Evolutionary conservation across 1,140 invertebrate species (phyloP).

Genomic region (Drosophila ercepeae): DNA sequence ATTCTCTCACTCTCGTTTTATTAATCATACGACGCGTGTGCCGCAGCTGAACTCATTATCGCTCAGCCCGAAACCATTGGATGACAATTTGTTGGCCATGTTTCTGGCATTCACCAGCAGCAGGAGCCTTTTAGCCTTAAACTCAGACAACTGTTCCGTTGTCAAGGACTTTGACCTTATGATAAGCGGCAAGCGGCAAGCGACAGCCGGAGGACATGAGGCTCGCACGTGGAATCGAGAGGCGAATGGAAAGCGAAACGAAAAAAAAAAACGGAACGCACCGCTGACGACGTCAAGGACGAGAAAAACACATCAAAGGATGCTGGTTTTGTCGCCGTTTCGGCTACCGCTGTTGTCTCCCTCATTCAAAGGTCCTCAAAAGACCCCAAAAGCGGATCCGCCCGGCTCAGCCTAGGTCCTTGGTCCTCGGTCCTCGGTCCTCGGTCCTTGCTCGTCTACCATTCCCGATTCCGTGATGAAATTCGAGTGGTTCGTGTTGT

Average conservation of each 20-base stretch:
- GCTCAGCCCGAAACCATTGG: not conserved
- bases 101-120: constrained; percentile 12
- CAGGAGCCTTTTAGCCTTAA: constrained; percentile 2
- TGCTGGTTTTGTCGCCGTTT: constrained; percentile 1
- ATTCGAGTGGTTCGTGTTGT: constrained; percentile 26
- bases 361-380: constrained; percentile 4
- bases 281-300: constrained; percentile 18
- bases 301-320: constrained; percentile 56
- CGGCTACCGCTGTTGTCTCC: not conserved
- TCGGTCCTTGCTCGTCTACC: not conserved
- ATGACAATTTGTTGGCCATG: constrained; percentile 19
- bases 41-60: constrained; percentile 26
- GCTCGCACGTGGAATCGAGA: constrained; percentile 34
- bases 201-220: constrained; percentile 10
- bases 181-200: constrained; percentile 1
- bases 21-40: constrained; percentile 65
- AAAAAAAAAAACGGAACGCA: constrained; percentile 6
- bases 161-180: constrained; percentile 60
- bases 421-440: too few relatives aligned
- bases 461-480: constrained; percentile 9
- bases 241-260: constrained; percentile 4
- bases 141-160: constrained; percentile 45
- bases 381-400: constrained; percentile 13
- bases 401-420: not conserved
- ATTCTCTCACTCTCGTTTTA: constrained; percentile 24